phyloP scores from a whole-genome alignment of 2,888 invertebrate genomes.

The Apantesis nais region DNA sequence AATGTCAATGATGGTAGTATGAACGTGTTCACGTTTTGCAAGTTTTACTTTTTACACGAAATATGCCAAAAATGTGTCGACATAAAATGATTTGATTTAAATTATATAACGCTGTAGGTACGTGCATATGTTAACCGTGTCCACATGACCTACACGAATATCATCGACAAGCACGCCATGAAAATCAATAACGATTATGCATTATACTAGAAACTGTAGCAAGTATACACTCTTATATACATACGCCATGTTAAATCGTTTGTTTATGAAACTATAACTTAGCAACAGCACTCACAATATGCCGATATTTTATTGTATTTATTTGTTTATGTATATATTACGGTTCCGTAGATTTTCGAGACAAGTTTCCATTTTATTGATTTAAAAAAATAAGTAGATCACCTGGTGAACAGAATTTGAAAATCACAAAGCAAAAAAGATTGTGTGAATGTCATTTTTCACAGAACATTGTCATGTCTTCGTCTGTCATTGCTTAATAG shows the following conservation, averaged over 20 bases:
- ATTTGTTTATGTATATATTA: constrained; percentile 25
- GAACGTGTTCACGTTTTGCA: constrained; percentile 32
- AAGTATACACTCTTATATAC: constrained; percentile 36
- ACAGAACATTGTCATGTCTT: background rate
- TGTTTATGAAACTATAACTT: constrained; percentile 45
- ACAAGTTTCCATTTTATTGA: background rate
- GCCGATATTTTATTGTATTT: constrained; percentile 29
- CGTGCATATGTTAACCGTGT: constrained; percentile 33
- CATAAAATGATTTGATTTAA: constrained; percentile 35
- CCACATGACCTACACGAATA: constrained; percentile 55
- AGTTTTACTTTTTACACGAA: constrained; percentile 37
- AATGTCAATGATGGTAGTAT: constrained; percentile 36
- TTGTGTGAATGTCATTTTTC: no score
- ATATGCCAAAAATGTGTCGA: constrained; percentile 37
- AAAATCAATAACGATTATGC: constrained; percentile 56
- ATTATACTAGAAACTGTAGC: constrained; percentile 47
- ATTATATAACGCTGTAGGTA: constrained; percentile 42
- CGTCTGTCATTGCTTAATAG: no score
- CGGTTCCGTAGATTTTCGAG: constrained; percentile 36
- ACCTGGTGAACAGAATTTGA: no score
- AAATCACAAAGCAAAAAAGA: no score
- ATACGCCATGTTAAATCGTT: constrained; percentile 20
- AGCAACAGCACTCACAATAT: constrained; percentile 45
- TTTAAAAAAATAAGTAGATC: background rate
- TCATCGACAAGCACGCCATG: constrained; percentile 59